Evolutionary conservation across 2,888 invertebrate genomes (phyloP).

Genomic region (Heliconius ismenius): DNA sequence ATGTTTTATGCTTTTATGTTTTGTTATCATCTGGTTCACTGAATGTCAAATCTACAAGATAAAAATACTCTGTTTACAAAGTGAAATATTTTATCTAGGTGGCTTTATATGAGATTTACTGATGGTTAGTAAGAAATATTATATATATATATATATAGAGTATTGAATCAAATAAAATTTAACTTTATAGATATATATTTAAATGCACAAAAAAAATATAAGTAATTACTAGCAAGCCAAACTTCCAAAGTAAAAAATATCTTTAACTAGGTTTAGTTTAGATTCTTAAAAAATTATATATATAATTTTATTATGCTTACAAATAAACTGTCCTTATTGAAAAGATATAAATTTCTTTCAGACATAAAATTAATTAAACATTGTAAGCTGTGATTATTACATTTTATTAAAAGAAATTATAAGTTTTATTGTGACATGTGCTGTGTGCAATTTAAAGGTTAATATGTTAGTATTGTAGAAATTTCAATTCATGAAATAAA

Average conservation of each 20-base stretch:
- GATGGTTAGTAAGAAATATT: neutral
- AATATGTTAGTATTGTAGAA: neutral
- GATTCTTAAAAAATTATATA: neutral
- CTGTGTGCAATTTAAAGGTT: neutral
- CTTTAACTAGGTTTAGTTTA: neutral
- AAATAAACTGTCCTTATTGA: neutral
- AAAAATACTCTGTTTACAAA: constrained; percentile 18
- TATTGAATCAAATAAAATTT: too few relatives aligned
- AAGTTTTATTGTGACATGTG: neutral
- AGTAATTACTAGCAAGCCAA: too few relatives aligned
- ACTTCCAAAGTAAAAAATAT: neutral
- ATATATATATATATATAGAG: too few relatives aligned
- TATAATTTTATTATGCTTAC: neutral
- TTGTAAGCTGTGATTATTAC: neutral
- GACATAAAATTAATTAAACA: neutral
- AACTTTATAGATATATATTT: too few relatives aligned
- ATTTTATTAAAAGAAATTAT: neutral
- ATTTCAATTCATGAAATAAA: constrained; percentile 1
- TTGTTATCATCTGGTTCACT: constrained; percentile 21
- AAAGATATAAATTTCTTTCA: neutral
- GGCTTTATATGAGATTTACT: neutral
- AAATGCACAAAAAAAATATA: too few relatives aligned
- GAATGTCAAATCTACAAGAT: constrained; percentile 14
- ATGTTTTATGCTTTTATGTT: neutral
- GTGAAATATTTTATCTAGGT: constrained; percentile 7